Percentiles rank a stretch among this genome's conserved stretches.
These are phyloP conservation scores for Guaruba guarouba DNA, from an alignment of 2,113 vertebrate species.

Conservation along the genomic window DNA sequence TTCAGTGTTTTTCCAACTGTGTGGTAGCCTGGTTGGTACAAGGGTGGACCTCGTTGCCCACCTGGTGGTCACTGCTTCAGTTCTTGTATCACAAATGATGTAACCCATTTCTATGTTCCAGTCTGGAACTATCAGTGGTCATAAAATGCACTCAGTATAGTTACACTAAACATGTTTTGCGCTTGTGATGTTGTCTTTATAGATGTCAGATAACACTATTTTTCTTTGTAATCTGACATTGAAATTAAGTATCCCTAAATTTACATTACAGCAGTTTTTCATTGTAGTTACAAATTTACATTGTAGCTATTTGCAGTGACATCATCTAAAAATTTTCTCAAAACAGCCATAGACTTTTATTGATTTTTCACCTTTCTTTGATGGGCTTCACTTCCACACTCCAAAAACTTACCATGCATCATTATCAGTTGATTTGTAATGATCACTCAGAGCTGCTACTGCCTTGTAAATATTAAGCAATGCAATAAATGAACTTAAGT, in stretches of 20 bases:
- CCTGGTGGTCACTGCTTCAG: not conserved
- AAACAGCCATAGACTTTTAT: not conserved
- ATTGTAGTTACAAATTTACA: not conserved
- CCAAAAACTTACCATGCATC: not conserved
- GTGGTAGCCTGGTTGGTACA: not conserved
- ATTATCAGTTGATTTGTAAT: constrained; percentile 18
- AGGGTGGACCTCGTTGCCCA: not conserved
- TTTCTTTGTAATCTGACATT: not conserved
- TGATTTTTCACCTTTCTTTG: not conserved
- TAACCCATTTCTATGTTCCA: not conserved
- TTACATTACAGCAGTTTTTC: not conserved
- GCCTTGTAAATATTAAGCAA: constrained; percentile 11
- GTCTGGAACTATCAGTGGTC: not conserved
- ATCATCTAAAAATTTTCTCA: not conserved
- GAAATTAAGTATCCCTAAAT: not conserved
- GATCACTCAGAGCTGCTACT: not conserved
- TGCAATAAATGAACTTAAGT: not conserved
- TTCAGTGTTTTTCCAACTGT: not conserved
- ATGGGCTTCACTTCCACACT: not conserved
- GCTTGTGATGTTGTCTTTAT: not conserved
- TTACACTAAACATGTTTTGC: not conserved
- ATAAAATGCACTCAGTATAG: not conserved
- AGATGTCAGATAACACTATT: not conserved
- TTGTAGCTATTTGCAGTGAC: not conserved
- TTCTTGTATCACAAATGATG: rapidly evolving